Evolutionary conservation across 1,140 invertebrate species (phyloP), one percentile per base, ranked within the genome.

Genomic region (Plodia interpunctella): DNA sequence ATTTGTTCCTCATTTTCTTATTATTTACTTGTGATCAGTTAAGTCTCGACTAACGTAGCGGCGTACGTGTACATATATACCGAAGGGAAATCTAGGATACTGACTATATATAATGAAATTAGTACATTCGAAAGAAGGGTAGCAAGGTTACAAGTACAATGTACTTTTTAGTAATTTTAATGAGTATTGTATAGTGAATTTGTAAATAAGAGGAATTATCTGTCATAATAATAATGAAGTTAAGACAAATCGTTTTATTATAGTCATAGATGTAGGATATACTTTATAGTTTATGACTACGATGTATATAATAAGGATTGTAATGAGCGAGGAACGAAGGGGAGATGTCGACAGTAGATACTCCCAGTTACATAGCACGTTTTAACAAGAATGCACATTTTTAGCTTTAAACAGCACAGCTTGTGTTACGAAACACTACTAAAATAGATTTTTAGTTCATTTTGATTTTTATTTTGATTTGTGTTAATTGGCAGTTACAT

Each of bases 181-280:
- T 71, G 66, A 78, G 80, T 85, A 83, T 81, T 88, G 86, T 88
- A 88, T 86, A 88, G 83, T 69, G 64, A 80, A 86, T 75, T 79
- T 87, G 86, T 88, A 88, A 78, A 88, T 88, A 88, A 88, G 86
- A 88, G 80, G 68, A 81, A 87, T 78, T 87, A 88, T 85, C 74
- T 88, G 84, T 87, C 83, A 87, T 87, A 84, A 88, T 87, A 84
- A 88, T 88, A 87, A 85, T 80, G 70, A 78, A 72, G 76, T 83
- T 86, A 84, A 84, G 81, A 87, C 77, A 88, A 88, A 86, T 87
- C 78, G 82, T 86, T 88, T 83, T 85, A 87, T 84, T 80, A 70
- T 87, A 88, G 86, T 87, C 83, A 88, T 88, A 86, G 80, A 57
- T 49, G 72, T 88, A 88, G 82, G 78, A 72, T 82, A 73, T 84